phyloP scores from a whole-genome alignment of 2,797 vertebrate genomes.

The Muscicapa striata region DNA sequence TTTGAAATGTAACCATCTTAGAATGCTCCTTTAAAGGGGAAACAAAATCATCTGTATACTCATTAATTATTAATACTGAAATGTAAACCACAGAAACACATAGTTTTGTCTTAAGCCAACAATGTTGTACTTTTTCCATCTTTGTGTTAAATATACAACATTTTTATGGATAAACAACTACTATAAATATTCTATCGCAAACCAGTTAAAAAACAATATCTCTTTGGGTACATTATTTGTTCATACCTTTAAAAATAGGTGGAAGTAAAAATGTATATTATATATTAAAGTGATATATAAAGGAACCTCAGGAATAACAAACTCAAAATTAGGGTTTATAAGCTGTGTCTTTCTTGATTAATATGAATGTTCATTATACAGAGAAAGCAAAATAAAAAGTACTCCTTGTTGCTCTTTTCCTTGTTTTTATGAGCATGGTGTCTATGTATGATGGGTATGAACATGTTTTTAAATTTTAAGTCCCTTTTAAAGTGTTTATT shows the following conservation, averaged over 20 bases:
- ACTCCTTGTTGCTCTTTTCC: background rate
- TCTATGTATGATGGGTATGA: background rate
- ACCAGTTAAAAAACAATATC: background rate
- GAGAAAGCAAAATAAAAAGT: background rate
- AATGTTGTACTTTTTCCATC: background rate
- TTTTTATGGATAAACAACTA: conserved; percentile 31
- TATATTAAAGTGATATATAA: background rate
- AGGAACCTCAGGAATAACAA: background rate
- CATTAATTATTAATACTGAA: conserved; percentile 59
- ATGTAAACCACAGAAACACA: conserved; percentile 35
- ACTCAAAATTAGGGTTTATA: background rate
- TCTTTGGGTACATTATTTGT: background rate
- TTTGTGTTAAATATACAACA: conserved; percentile 42
- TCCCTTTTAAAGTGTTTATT: background rate
- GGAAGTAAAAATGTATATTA: background rate
- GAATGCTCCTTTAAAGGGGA: background rate
- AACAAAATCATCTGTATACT: conserved; percentile 11
- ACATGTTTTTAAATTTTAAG: background rate
- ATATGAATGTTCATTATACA: background rate
- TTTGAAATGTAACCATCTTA: background rate
- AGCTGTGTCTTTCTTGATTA: background rate
- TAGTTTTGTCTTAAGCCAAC: conserved; percentile 47
- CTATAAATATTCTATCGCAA: conserved; percentile 27
- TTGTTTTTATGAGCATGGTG: background rate
- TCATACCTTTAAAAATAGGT: background rate